A percentile compares a stretch with the other conserved stretches of the same genome.
These are phyloP conservation scores for Manacus vitellinus DNA, from an alignment of 2,113 vertebrate species.

Conservation along the genomic window DNA sequence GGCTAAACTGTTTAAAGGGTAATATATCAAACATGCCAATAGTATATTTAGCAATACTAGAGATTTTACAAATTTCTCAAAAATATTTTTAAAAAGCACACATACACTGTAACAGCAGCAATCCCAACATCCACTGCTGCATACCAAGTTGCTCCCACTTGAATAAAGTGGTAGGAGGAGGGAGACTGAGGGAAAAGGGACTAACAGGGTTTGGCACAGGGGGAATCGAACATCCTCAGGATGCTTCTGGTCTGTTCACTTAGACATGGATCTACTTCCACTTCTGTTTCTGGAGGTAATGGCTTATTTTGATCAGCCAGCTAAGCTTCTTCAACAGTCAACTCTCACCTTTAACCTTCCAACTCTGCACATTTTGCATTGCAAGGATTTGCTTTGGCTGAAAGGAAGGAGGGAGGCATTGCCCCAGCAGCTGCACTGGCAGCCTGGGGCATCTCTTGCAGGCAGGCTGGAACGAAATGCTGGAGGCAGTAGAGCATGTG, in stretches of 20 bases:
- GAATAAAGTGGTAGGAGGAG: not conserved
- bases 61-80: not conserved
- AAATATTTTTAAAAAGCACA: not conserved
- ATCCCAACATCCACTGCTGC: not conserved
- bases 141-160: not conserved
- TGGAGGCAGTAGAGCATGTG: not conserved
- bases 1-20: not conserved
- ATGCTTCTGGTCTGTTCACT: not conserved
- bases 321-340: not conserved
- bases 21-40: not conserved
- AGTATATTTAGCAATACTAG: not conserved
- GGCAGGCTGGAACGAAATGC: not conserved
- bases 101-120: not conserved
- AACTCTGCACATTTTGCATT: not conserved
- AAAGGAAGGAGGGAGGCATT: not conserved
- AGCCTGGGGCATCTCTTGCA: not conserved
- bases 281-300: not conserved
- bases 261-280: not conserved
- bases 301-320: not conserved
- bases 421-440: not conserved
- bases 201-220: not conserved
- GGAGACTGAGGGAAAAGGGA: not conserved
- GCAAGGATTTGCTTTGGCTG: not conserved
- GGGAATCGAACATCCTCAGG: not conserved
- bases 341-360: not conserved